phyloP scores from a whole-genome alignment of 2,797 vertebrate genomes.

The Phylloscopus collybita region DNA sequence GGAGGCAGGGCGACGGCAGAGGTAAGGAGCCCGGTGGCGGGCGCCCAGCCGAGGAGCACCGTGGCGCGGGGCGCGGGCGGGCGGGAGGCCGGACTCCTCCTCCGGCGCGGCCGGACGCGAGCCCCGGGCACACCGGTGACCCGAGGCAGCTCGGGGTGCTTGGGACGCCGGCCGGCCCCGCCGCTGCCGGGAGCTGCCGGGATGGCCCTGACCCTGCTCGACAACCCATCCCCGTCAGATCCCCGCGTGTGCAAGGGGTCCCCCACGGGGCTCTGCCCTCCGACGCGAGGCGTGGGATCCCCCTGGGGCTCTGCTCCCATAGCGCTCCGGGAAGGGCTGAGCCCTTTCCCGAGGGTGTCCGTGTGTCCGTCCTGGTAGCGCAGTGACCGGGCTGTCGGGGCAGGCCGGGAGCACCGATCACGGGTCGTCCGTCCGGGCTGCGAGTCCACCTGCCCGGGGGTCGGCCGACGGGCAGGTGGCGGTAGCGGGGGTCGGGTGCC shows the following conservation, averaged over 20 bases:
- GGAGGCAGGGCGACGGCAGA: conserved; percentile 32
- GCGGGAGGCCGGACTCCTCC: conserved; percentile 22
- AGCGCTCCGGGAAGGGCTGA: not conserved
- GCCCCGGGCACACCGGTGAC: not conserved
- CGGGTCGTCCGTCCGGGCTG: not conserved
- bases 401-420: not conserved
- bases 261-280: not conserved
- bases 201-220: not conserved
- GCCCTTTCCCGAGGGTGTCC: not conserved
- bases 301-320: not conserved
- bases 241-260: not conserved
- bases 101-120: not conserved
- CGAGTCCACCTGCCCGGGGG: not conserved
- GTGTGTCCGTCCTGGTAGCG: not conserved
- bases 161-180: not conserved
- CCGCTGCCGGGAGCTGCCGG: not conserved
- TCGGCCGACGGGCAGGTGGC: not conserved
- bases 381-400: not conserved
- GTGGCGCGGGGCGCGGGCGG: not conserved
- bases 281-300: not conserved
- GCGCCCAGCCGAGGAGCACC: not conserved
- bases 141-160: not conserved
- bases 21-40: conserved; percentile 24
- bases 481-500: not conserved
- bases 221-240: not conserved